Evolutionary conservation across 2,888 invertebrate genomes (phyloP).

Genomic region (Thereva unica): DNA sequence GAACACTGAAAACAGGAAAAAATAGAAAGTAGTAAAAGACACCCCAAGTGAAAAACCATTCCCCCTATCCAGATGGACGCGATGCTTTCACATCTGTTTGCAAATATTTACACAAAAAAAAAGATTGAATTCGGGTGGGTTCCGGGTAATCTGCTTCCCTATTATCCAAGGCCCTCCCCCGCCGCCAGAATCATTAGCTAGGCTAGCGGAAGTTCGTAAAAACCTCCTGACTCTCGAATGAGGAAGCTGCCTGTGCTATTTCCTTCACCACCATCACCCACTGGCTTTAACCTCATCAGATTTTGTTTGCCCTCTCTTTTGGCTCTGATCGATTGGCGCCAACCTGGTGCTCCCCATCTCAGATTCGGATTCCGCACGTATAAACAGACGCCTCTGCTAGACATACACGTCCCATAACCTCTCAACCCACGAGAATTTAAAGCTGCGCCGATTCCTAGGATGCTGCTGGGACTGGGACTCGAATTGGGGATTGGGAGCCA

Average conservation of each 20-base stretch:
- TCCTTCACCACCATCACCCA: neutral
- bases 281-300: conserved; percentile 5
- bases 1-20: too few species aligned
- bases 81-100: conserved; percentile 5
- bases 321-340: conserved; percentile 37
- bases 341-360: conserved; percentile 31
- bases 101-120: conserved; percentile 18
- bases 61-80: conserved; percentile 16
- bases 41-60: neutral
- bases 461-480: too few species aligned
- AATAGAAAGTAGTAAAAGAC: neutral
- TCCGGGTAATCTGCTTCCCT: neutral
- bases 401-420: conserved; percentile 9
- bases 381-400: conserved; percentile 29
- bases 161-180: neutral
- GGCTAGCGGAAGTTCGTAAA: conserved; percentile 13
- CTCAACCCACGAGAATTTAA: neutral
- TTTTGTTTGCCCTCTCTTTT: conserved; percentile 19
- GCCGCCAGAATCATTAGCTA: neutral
- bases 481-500: too few species aligned
- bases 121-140: neutral
- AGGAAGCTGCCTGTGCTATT: conserved; percentile 19
- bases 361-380: conserved; percentile 20
- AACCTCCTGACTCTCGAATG: conserved; percentile 19
- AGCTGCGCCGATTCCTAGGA: neutral